Conservation (phyloP, 2,113 vertebrate species). For the Lophotis ruficrista region DNA sequence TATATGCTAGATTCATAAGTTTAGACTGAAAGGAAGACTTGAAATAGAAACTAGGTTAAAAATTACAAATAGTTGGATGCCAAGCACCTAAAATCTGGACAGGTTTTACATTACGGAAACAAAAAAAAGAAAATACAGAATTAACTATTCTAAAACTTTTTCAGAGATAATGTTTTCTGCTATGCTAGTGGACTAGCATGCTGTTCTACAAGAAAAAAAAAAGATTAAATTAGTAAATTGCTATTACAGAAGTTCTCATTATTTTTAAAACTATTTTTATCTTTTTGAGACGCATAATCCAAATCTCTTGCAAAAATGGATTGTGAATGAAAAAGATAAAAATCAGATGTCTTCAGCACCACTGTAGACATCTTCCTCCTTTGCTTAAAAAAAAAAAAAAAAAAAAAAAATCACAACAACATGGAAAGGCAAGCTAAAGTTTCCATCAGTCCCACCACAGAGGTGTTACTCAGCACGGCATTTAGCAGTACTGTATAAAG, state of each 20-base stretch:
- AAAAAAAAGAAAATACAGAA: background rate
- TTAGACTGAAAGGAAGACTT: background rate
- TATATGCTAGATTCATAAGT: background rate
- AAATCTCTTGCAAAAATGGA: background rate
- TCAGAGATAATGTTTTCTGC: background rate
- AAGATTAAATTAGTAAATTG: background rate
- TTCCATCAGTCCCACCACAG: background rate
- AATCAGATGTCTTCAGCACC: background rate
- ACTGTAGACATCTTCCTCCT: background rate
- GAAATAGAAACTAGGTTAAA: background rate
- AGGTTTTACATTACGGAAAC: background rate
- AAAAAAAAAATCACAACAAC: no score
- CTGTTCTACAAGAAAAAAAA: background rate
- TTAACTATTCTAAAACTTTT: background rate
- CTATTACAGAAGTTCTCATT: background rate
- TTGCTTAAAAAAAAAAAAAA: background rate
- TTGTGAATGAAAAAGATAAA: background rate
- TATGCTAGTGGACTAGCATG: background rate
- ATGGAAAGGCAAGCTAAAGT: background rate
- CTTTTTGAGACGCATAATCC: background rate
- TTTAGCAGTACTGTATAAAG: background rate
- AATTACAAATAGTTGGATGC: background rate
- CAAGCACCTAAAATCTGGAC: background rate
- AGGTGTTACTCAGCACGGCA: background rate
- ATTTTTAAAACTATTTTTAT: background rate